These are phyloP conservation scores for Erinaceus europaeus DNA, from an alignment of 2,113 vertebrate genomes.

Conservation along the genomic window DNA sequence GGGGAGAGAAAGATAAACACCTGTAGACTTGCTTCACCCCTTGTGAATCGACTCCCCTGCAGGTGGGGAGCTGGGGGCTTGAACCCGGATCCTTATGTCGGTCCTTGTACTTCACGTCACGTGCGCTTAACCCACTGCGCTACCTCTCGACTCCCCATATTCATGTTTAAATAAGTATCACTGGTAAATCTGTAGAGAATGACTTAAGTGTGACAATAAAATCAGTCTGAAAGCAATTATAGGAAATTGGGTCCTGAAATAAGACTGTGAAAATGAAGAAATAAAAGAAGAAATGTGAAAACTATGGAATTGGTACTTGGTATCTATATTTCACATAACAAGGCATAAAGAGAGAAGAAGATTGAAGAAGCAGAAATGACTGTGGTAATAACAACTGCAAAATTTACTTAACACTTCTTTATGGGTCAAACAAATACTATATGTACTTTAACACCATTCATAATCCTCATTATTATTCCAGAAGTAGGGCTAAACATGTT, in stretches of 20 bases:
- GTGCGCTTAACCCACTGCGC: too few relatives aligned
- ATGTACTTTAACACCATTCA: background rate
- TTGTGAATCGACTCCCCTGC: too few relatives aligned
- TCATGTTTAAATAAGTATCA: too few relatives aligned
- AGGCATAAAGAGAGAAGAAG: background rate
- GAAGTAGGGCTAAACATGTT: background rate
- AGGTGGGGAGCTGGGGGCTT: too few relatives aligned
- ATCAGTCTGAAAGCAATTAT: constrained; percentile 16
- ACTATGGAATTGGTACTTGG: background rate
- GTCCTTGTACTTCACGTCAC: too few relatives aligned
- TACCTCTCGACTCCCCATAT: too few relatives aligned
- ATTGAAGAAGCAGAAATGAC: fast-evolving
- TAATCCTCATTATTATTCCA: background rate
- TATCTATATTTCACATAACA: background rate
- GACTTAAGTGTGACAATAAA: background rate
- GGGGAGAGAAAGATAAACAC: too few relatives aligned
- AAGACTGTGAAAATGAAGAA: background rate
- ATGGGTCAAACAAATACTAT: background rate
- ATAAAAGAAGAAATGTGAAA: background rate
- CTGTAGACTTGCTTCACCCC: too few relatives aligned
- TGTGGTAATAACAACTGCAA: background rate
- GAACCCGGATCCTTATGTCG: too few relatives aligned
- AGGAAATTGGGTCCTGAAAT: background rate
- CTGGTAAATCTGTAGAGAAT: background rate
- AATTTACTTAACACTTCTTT: background rate